Conservation (phyloP, 2,113 vertebrate species). For the Tor tambroides region DNA sequence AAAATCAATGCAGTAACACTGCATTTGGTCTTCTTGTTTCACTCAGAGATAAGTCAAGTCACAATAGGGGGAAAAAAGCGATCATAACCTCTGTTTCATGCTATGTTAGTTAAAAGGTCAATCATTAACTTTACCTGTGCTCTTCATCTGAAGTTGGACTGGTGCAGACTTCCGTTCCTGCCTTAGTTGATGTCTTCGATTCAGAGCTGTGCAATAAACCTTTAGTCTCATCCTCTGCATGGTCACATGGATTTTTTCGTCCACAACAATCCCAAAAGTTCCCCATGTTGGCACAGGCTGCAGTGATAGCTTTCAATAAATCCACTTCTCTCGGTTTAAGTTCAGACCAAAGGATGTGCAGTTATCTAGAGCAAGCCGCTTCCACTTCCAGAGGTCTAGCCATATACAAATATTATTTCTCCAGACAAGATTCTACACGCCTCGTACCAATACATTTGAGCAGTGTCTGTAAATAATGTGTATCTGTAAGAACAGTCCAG, state of each 20-base stretch:
- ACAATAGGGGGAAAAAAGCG: too few relatives aligned
- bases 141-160: conserved; percentile 28
- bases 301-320: conserved; percentile 6
- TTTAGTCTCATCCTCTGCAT: conserved; percentile 68
- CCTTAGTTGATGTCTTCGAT: conserved; percentile 31
- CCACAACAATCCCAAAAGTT: conserved; percentile 66
- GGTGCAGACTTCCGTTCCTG: not conserved
- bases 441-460: conserved; percentile 13
- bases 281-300: conserved; percentile 68
- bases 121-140: conserved; percentile 41
- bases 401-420: conserved; percentile 20
- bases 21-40: not conserved
- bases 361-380: not conserved
- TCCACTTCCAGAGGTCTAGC: not conserved
- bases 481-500: conserved; percentile 18
- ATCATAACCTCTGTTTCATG: not conserved
- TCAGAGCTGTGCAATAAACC: conserved; percentile 64
- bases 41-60: not conserved
- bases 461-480: conserved; percentile 15
- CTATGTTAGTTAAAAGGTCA: not conserved
- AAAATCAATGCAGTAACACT: not conserved
- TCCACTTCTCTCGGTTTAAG: conserved; percentile 8
- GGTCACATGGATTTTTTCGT: conserved; percentile 56
- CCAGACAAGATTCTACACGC: not conserved
- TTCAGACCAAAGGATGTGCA: not conserved